Percentiles rank a stretch among this genome's conserved stretches.
These are phyloP conservation scores for Timema podura DNA, from an alignment of 2,888 invertebrate genomes.

Conservation along the genomic window DNA sequence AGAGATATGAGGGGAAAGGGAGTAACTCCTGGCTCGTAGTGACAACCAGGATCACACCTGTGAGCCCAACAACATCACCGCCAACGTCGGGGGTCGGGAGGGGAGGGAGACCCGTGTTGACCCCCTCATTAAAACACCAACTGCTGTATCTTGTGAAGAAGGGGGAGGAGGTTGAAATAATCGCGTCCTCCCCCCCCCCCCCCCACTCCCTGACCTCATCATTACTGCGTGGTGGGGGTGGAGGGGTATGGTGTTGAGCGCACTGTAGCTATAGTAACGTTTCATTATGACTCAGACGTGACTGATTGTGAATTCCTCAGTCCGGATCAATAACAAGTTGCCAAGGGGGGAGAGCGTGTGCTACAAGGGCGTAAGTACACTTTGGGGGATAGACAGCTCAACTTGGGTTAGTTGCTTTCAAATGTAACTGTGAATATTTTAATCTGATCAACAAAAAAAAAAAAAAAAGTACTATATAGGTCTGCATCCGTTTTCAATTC, in stretches of 20 bases:
- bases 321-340: slow-evolving; percentile 11
- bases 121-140: slow-evolving; percentile 15
- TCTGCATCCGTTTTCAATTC: no score
- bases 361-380: slow-evolving; percentile 1
- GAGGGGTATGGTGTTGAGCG: background rate
- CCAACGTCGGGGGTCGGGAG: no score
- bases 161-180: slow-evolving; percentile 2
- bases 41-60: no score
- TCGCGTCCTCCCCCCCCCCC: slow-evolving; percentile 1
- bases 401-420: no score
- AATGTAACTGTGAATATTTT: no score
- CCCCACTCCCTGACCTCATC: background rate
- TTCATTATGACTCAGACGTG: slow-evolving; percentile 19
- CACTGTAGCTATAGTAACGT: slow-evolving; percentile 19
- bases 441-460: no score
- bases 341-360: background rate
- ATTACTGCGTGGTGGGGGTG: slow-evolving; percentile 1
- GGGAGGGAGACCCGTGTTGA: background rate
- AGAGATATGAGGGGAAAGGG: no score
- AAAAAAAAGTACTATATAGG: no score
- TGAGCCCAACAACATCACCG: no score
- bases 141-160: slow-evolving; percentile 13
- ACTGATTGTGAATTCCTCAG: slow-evolving; percentile 17
- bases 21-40: no score
- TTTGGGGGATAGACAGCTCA: no score